These are phyloP conservation scores for Paradisaea rubra DNA, from an alignment of 2,113 vertebrate species.

Conservation along the genomic window DNA sequence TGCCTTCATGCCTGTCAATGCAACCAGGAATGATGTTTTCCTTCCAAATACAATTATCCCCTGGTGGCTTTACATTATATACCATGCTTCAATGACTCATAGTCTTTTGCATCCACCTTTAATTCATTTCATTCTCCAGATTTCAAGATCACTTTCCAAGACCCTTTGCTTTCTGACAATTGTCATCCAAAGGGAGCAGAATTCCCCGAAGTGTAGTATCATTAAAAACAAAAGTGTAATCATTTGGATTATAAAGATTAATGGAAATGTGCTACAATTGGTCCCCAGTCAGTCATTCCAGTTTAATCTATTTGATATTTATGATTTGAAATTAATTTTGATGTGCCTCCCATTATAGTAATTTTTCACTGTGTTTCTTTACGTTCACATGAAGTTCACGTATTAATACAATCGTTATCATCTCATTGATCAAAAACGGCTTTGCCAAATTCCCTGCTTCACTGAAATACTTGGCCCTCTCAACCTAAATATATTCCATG, in stretches of 20 bases:
- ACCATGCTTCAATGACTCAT: fast-evolving
- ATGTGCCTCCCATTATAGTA: not conserved
- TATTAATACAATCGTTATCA: not conserved
- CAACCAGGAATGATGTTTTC: not conserved
- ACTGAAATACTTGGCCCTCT: not conserved
- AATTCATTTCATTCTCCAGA: not conserved
- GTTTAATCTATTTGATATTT: not conserved
- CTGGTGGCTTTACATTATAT: fast-evolving
- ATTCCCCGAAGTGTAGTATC: not conserved
- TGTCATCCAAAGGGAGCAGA: not conserved
- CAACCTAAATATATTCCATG: not conserved
- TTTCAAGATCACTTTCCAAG: not conserved
- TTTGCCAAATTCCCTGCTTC: not conserved
- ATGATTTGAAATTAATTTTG: not conserved
- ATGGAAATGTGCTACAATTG: not conserved
- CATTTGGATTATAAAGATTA: not conserved
- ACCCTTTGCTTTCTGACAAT: not conserved
- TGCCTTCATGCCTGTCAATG: not conserved
- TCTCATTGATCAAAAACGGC: not conserved
- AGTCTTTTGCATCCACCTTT: not conserved
- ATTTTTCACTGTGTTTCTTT: not conserved
- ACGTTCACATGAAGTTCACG: not conserved
- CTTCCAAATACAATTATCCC: not conserved
- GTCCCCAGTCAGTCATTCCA: not conserved
- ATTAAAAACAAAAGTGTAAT: slow-evolving; percentile 23